Evolutionary conservation across 2,888 invertebrate genomes (phyloP).

Genomic region (Limnephilus marmoratus): DNA sequence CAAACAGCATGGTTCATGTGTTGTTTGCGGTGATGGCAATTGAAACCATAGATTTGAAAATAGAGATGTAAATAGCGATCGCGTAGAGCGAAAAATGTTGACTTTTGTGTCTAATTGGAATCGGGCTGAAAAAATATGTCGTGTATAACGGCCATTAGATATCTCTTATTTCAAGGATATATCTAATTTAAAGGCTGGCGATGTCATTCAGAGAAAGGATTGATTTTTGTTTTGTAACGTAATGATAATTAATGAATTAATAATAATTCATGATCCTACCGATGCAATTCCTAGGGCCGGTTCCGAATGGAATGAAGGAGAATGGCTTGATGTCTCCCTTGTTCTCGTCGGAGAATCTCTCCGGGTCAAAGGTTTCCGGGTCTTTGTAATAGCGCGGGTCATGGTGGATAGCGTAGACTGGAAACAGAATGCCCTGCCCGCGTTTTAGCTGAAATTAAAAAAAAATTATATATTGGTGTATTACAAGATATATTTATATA

Average conservation of each 20-base stretch:
- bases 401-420: conserved; percentile 52
- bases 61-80: too few relatives aligned
- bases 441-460: background rate
- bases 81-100: too few relatives aligned
- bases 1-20: too few relatives aligned
- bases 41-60: too few relatives aligned
- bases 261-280: background rate
- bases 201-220: background rate
- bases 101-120: too few relatives aligned
- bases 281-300: conserved; percentile 60
- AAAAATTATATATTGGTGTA: too few relatives aligned
- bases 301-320: conserved; percentile 53
- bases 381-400: conserved; percentile 58
- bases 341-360: conserved; percentile 58
- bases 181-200: background rate
- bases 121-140: too few relatives aligned
- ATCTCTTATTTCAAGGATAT: too few relatives aligned
- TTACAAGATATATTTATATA: too few relatives aligned
- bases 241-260: background rate
- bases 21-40: too few relatives aligned
- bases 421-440: conserved; percentile 59
- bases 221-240: background rate
- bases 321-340: conserved; percentile 31
- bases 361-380: conserved; percentile 56
- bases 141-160: too few relatives aligned